These are phyloP conservation scores for Ailuropoda melanoleuca DNA, from an alignment of 2,113 vertebrate species.

Conservation along the genomic window DNA sequence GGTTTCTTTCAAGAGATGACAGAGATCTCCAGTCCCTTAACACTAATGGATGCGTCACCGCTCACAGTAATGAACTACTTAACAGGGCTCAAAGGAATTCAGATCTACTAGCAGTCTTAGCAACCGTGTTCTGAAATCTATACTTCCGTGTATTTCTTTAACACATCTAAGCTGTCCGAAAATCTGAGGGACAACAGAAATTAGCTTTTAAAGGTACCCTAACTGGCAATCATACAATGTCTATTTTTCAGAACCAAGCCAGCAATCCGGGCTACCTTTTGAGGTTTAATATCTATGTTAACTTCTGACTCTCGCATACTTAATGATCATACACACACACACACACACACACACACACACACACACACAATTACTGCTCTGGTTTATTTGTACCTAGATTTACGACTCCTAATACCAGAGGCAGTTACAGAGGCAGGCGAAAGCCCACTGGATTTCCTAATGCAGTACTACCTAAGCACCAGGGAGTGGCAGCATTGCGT, in stretches of 20 bases:
- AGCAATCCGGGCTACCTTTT: neutral
- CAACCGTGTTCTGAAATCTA: neutral
- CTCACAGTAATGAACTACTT: neutral
- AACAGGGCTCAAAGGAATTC: neutral
- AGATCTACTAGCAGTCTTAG: neutral
- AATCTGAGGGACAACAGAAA: neutral
- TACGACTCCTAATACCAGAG: neutral
- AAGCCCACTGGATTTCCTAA: neutral
- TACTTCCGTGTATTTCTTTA: neutral
- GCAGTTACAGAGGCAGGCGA: neutral
- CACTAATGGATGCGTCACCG: neutral
- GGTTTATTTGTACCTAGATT: neutral
- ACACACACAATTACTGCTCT: neutral
- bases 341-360: neutral
- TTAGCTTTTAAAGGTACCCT: neutral
- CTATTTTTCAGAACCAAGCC: neutral
- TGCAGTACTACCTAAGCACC: conserved; percentile 78
- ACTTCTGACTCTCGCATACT: neutral
- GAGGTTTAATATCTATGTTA: neutral
- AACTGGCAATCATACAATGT: neutral
- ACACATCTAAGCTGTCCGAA: neutral
- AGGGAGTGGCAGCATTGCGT: conserved; percentile 92
- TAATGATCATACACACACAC: neutral
- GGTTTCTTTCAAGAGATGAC: neutral
- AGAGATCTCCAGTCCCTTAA: neutral